Evolutionary conservation across 2,113 vertebrate species (phyloP).

Genomic region (Platichthys flesus): DNA sequence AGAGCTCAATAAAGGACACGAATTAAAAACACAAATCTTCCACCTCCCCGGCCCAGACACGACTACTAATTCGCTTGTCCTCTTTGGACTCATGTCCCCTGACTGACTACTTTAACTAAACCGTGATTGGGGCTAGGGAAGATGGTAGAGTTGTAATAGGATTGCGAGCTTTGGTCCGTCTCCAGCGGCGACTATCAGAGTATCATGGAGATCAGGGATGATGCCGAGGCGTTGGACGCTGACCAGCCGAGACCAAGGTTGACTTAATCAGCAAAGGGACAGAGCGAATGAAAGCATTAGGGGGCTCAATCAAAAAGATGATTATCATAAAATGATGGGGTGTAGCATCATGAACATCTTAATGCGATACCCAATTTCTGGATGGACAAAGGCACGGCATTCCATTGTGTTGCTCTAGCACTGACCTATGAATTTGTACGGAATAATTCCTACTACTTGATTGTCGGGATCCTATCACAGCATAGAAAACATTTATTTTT

Average conservation of each 20-base stretch:
- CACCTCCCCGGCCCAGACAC: constrained; percentile 47
- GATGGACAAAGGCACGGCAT: too few relatives aligned
- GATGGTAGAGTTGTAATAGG: constrained; percentile 72
- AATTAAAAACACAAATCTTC: constrained; percentile 58
- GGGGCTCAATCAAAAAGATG: constrained; percentile 18
- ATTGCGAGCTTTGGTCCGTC: constrained; percentile 72
- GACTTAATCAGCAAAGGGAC: constrained; percentile 56
- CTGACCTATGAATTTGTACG: too few relatives aligned
- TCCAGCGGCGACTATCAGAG: constrained; percentile 67
- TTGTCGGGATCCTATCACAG: background rate
- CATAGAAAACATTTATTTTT: background rate
- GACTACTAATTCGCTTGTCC: constrained; percentile 61
- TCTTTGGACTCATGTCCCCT: constrained; percentile 43
- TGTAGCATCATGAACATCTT: background rate
- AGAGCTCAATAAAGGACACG: constrained; percentile 41
- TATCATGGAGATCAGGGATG: constrained; percentile 68
- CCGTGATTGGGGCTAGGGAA: constrained; percentile 60
- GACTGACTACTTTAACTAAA: constrained; percentile 72
- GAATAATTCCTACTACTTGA: background rate
- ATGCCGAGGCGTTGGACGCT: constrained; percentile 47
- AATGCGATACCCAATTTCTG: too few relatives aligned
- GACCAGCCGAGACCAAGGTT: constrained; percentile 55
- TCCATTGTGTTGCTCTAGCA: too few relatives aligned
- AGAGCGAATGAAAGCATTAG: constrained; percentile 41
- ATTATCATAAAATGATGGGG: constrained; percentile 14